These are phyloP conservation scores for Hemiprocne comata DNA, from an alignment of 2,113 vertebrate genomes.

Conservation along the genomic window DNA sequence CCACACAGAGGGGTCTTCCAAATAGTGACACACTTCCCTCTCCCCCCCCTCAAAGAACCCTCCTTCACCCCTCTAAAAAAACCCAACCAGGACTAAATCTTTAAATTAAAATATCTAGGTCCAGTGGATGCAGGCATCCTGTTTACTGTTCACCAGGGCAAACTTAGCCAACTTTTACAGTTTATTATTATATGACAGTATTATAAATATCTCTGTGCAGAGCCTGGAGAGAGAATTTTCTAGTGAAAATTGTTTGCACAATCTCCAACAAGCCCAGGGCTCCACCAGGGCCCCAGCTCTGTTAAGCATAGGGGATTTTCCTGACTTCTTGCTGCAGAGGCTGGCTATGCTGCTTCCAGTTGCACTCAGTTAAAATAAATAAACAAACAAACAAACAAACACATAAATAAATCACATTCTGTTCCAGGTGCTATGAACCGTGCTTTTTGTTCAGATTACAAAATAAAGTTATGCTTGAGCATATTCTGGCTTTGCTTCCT, in stretches of 20 bases:
- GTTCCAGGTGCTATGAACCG: neutral
- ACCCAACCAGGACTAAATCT: neutral
- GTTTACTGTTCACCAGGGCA: neutral
- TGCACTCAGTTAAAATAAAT: neutral
- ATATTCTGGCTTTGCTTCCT: slow-evolving; percentile 20
- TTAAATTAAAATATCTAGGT: neutral
- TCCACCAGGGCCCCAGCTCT: neutral
- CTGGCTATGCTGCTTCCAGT: neutral
- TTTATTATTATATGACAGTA: neutral
- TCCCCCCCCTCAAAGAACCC: fast-evolving
- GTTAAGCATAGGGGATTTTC: neutral
- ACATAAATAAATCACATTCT: too few species aligned
- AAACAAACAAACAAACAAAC: neutral
- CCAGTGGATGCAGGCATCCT: neutral
- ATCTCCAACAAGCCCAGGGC: fast-evolving
- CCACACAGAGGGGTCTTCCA: neutral
- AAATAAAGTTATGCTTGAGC: slow-evolving; percentile 29
- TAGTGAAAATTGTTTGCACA: neutral
- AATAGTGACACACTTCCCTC: neutral
- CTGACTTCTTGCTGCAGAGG: neutral
- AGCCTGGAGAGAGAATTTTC: neutral
- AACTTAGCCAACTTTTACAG: neutral
- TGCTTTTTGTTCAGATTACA: slow-evolving; percentile 2
- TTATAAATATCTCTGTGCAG: neutral
- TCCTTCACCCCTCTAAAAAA: neutral